Conservation (phyloP, 2,888 invertebrate genomes). For the Rhamnusium bicolor region DNA sequence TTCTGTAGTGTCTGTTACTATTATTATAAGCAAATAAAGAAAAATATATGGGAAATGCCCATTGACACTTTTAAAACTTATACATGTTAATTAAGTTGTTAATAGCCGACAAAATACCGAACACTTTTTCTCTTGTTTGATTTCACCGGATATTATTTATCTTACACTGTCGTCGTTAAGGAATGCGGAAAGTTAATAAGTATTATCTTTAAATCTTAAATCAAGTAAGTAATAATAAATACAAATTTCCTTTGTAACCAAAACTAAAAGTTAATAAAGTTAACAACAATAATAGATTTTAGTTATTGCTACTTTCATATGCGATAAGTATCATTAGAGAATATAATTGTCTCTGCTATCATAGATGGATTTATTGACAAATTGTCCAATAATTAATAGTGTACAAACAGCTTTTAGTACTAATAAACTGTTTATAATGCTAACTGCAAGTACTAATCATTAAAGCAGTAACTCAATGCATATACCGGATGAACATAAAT, state of each 20-base stretch:
- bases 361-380: neutral
- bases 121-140: conserved; percentile 30
- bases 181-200: conserved; percentile 31
- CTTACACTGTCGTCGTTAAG: conserved; percentile 21
- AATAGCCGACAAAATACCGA: conserved; percentile 14
- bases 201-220: conserved; percentile 34
- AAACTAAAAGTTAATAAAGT: conserved; percentile 19
- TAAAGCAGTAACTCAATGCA: no score
- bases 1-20: no score
- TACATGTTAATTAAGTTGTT: conserved; percentile 6
- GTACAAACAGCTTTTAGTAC: neutral
- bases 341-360: no score
- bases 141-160: conserved; percentile 44
- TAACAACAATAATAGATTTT: neutral
- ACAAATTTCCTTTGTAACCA: conserved; percentile 15
- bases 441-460: no score
- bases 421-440: neutral
- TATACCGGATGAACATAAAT: no score
- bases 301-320: conserved; percentile 25
- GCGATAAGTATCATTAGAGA: neutral
- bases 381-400: neutral
- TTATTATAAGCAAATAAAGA: no score
- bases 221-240: conserved; percentile 12
- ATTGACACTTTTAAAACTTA: conserved; percentile 1
- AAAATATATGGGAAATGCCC: no score